phyloP scores from a whole-genome alignment of 2,113 vertebrate genomes.

The Jaculus jaculus region DNA sequence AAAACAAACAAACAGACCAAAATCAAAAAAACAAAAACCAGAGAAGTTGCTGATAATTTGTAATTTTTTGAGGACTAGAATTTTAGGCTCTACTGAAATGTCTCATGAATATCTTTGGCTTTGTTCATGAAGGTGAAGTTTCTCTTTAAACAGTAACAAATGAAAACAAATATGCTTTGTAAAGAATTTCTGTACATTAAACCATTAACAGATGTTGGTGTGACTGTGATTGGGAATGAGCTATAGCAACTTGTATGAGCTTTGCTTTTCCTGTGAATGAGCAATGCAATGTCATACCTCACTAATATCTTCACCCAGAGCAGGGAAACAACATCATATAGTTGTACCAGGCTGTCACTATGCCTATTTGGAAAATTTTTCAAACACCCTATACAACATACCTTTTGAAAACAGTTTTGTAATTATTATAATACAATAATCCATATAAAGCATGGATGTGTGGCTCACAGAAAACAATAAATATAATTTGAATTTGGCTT shows the following conservation, averaged over 20 bases:
- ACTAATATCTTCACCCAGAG: background rate
- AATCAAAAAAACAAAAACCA: too few species aligned
- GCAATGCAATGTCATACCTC: background rate
- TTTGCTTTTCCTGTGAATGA: too few species aligned
- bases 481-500: constrained; percentile 52
- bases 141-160: background rate
- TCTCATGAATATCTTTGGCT: background rate
- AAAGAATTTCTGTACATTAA: constrained; percentile 1
- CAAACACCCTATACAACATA: background rate
- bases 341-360: background rate
- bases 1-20: too few species aligned
- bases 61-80: background rate
- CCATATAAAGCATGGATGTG: constrained; percentile 15
- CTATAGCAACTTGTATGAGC: too few species aligned
- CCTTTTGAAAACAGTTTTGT: constrained; percentile 35
- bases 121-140: background rate
- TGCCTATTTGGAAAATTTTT: background rate
- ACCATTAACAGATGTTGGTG: background rate
- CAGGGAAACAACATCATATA: background rate
- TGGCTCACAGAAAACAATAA: constrained; percentile 56
- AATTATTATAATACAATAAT: constrained; percentile 24
- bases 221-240: too few species aligned
- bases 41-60: background rate
- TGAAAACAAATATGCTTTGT: background rate
- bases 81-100: background rate